Evolutionary conservation across 2,888 invertebrate species (phyloP).

Genomic region (Lampropteryx suffumata): DNA sequence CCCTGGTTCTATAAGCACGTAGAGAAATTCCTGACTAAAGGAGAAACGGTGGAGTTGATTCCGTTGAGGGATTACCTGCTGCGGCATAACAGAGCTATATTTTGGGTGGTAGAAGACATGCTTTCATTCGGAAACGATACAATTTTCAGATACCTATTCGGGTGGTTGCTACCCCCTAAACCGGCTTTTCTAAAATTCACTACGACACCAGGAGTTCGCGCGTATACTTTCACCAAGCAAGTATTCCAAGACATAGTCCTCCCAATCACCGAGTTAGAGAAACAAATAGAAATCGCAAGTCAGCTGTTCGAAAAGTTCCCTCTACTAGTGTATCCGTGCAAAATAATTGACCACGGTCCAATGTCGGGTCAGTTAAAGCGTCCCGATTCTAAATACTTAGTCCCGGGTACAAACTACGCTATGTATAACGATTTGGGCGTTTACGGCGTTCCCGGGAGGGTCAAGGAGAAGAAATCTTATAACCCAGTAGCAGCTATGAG

Average conservation of each 20-base stretch:
- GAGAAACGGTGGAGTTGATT: constrained; percentile 82
- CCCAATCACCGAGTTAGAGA: constrained; percentile 85
- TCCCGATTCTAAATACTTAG: constrained; percentile 81
- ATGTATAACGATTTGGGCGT: constrained; percentile 89
- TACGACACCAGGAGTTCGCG: constrained; percentile 86
- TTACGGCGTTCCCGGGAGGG: constrained; percentile 86
- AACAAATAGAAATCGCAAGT: constrained; percentile 83
- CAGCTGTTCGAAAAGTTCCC: constrained; percentile 86
- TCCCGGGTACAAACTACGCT: constrained; percentile 85
- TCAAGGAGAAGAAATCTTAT: constrained; percentile 82
- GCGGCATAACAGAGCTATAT: constrained; percentile 86
- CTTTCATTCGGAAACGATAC: constrained; percentile 87
- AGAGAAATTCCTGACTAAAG: constrained; percentile 79
- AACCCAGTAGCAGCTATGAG: constrained; percentile 86
- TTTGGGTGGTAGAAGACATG: constrained; percentile 89
- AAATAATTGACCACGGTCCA: constrained; percentile 84
- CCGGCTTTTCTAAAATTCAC: constrained; percentile 88
- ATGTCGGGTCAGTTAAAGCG: constrained; percentile 82
- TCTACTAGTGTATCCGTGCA: constrained; percentile 86
- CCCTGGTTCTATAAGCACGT: constrained; percentile 89
- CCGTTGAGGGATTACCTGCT: constrained; percentile 85
- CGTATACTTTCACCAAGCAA: constrained; percentile 87
- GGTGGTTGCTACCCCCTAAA: constrained; percentile 87
- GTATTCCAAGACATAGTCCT: constrained; percentile 88
- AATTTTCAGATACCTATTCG: constrained; percentile 83